Conservation (phyloP, 2,113 vertebrate species). For the Telmatochromis sp. region DNA sequence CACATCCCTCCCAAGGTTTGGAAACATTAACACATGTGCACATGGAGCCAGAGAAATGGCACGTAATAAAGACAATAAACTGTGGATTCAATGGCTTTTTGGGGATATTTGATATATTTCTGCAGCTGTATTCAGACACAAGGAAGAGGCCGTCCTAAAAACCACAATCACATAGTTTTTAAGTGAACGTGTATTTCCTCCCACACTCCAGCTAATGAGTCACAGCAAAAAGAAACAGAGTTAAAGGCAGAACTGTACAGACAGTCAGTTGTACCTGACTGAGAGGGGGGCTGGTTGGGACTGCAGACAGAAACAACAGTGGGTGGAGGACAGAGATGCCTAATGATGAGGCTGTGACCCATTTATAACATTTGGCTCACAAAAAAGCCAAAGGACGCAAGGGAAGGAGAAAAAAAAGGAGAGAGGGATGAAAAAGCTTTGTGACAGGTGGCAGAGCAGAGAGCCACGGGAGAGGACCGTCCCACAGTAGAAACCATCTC, state of each 20-base stretch:
- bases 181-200: not conserved
- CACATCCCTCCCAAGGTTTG: slow-evolving; percentile 8
- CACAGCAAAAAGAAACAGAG: not conserved
- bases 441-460: slow-evolving; percentile 20
- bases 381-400: not conserved
- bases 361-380: slow-evolving; percentile 13
- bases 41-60: not conserved
- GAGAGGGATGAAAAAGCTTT: slow-evolving; percentile 2
- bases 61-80: not conserved
- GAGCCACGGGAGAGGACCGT: not conserved
- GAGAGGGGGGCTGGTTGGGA: not conserved
- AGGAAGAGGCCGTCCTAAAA: not conserved
- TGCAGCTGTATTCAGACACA: not conserved
- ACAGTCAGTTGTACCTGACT: not conserved
- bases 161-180: not conserved
- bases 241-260: not conserved
- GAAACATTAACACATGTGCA: not conserved
- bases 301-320: not conserved
- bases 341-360: slow-evolving; percentile 28
- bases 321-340: not conserved
- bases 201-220: not conserved
- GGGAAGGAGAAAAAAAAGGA: rapidly evolving
- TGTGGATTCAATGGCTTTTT: not conserved
- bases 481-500: not conserved
- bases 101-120: not conserved